Base-by-base conservation (phyloP, 1,140 invertebrate genomes). In the Agrilus planipennis region DNA sequence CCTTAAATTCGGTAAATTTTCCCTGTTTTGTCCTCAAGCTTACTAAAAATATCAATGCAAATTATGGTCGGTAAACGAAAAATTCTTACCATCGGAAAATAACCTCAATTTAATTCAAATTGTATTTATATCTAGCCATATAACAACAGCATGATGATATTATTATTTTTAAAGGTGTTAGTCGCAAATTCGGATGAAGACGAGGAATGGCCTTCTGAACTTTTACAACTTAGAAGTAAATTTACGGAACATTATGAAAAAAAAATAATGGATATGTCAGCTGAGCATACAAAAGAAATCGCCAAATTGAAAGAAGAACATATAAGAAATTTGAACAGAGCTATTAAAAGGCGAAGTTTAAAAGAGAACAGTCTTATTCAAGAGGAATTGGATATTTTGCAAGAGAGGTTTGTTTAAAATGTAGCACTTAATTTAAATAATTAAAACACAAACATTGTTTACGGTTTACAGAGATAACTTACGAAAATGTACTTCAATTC, bases 131-230 rank as follows among this genome's bases (percentile, higher is more conserved):
- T n/a, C n/a, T n/a, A n/a, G n/a, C n/a, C n/a, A n/a, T n/a, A n/a
- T n/a, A n/a, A n/a, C n/a, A n/a, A n/a, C n/a, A n/a, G n/a, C n/a
- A n/a, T n/a, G n/a, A n/a, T n/a, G n/a, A n/a, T n/a, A 35, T 7
- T 17, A 35, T 9, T 20, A 6, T 22, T 37, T 23, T 28, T 17
- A 16, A n/a, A 40, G 38, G 31, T 21, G 30, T 17, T 82, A 39
- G 61, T 79, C 27, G 73, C 71, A 2, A 71, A 72, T 45, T 72
- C 76, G 4, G 65, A 68, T 18, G 75, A 79, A 34, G 68, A 73
- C 44, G 70, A 73, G 43, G 73, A 75, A 53, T 80, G 78, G 76
- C 78, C 80, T 4, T 50, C 71, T 28, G 79, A 83, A 57, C 62
- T 84, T 31, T 62, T 81, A 20, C 69, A 75, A 41, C 52, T 83